Base-by-base conservation (phyloP, 2,113 vertebrate genomes). In the Oncorhynchus masou region DNA sequence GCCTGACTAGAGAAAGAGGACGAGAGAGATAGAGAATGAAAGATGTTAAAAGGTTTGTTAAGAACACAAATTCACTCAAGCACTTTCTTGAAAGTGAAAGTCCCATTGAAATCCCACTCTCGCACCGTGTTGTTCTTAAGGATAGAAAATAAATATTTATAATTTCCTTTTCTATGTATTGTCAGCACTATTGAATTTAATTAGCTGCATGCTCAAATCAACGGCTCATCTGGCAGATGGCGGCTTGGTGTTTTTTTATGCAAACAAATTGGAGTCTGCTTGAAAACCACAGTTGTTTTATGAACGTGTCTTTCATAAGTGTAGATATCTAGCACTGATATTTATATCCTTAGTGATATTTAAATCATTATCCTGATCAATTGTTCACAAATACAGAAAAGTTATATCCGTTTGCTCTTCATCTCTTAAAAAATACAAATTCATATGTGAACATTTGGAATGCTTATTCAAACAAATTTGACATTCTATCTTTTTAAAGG, bases 1-100 rank as follows among this genome's bases (percentile, higher is more conserved):
- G 97, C 96, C 96, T 98, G 97, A 98, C 99, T 97, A 98, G 96
- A 96, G 93, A 76, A 9, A 98, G 96, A 96, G 96, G 96, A 94
- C 95, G 96, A 94, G 95, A 95, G 93, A 78, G 68, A 98, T 95
- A 96, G 96, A 96, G 94, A 96, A 95, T 93, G 93, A 95, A 95
- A 94, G 94, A 94, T 93, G 94, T 94, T 94, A 94, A 95, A 94
- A 94, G 91, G 95, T 95, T 96, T 96, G 96, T 97, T 97, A 96
- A 95, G 96, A 95, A 96, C 93, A 95, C 95, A 96, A 96, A 96
- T 95, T 95, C 95, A 95, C 96, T 96, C 96, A 95, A 96, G 94
- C 94, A 95, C 95, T 96, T 98, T 96, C 94, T 96, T 95, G 94
- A 94, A 97, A 99, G 97, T 96, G 94, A 96, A 97, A 95, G 3